Evolutionary conservation across 2,888 invertebrate species (phyloP), one percentile per base, ranked within the genome.

Genomic region (Yponomeuta plumbellus): DNA sequence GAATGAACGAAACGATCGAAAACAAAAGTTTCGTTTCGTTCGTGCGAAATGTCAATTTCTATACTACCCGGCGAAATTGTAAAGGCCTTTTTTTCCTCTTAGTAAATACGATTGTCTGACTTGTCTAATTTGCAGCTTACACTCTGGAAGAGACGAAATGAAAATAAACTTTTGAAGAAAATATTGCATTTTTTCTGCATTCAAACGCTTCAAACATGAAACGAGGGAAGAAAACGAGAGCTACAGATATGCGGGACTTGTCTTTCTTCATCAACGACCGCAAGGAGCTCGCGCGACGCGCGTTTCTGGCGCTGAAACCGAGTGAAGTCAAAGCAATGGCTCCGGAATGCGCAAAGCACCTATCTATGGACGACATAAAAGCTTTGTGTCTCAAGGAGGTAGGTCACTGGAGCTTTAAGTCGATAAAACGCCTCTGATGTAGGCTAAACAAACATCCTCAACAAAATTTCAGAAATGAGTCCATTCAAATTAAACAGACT

Each of bases 341-440:
- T 0, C 94, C 94, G 0, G 89, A 91, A 13, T 92, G 92, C 66
- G 81, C 91, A 3, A 75, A 85, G 62, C 78, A 85, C 66, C 79
- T 91, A 34, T 79, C 85, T 11, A 74, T 92, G 66, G 92, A 92
- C 69, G 92, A 93, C 72, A 79, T 94, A 20, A 92, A 93, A 73
- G 94, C 93, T 70, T 78, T 92, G 0, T 93, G 93, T 68, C 82
- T 93, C 0, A 93, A 93, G 72, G 94, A 94, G 83, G 90, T 93
- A 64, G 67, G 61, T 59, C 11, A 11, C 39, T 64, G 2, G 10
- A 8, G 44, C 11, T 11, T 52, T 17, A 52, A 52, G 1, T 13
- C 8, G 5, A 52, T 10, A 5, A 17, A 52, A 1, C 44, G 13
- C 44, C 13, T 3, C 44, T 52, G 17, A 17, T 52, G 44, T 34